phyloP scores from a whole-genome alignment of 2,888 invertebrate species.

The Sipha maydis region DNA sequence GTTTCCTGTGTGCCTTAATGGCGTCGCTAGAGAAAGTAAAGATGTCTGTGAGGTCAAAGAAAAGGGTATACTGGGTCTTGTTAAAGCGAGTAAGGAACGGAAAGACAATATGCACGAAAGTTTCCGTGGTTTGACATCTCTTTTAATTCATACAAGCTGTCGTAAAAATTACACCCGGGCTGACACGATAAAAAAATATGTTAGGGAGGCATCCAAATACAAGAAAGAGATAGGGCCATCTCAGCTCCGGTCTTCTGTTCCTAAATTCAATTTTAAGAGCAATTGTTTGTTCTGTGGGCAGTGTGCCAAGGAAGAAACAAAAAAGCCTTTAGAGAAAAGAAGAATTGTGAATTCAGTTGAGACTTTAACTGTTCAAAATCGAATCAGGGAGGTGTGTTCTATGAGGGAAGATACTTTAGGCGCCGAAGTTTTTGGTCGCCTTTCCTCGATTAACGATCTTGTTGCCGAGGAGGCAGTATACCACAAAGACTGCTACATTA shows the following conservation, averaged over 20 bases:
- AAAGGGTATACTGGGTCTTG: neutral
- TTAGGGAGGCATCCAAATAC: neutral
- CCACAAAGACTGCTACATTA: neutral
- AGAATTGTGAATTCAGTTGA: neutral
- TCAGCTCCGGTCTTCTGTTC: no score
- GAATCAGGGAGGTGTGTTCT: neutral
- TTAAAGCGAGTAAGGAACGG: constrained; percentile 13
- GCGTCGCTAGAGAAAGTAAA: neutral
- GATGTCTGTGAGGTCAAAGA: neutral
- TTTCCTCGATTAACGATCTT: neutral
- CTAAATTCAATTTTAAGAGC: neutral
- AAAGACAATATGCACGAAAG: neutral
- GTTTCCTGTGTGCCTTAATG: no score
- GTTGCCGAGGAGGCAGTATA: constrained; percentile 16
- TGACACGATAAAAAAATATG: neutral
- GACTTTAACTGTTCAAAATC: neutral
- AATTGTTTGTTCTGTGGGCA: neutral
- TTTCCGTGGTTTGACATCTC: neutral
- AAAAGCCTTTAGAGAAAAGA: neutral
- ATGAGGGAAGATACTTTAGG: neutral
- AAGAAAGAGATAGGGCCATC: neutral
- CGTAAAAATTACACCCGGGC: neutral
- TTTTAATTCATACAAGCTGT: constrained; percentile 5
- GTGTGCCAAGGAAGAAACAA: neutral
- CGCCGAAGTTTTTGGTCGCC: neutral